Conservation (phyloP, 2,797 vertebrate species). For the Phoxinus dragarum region DNA sequence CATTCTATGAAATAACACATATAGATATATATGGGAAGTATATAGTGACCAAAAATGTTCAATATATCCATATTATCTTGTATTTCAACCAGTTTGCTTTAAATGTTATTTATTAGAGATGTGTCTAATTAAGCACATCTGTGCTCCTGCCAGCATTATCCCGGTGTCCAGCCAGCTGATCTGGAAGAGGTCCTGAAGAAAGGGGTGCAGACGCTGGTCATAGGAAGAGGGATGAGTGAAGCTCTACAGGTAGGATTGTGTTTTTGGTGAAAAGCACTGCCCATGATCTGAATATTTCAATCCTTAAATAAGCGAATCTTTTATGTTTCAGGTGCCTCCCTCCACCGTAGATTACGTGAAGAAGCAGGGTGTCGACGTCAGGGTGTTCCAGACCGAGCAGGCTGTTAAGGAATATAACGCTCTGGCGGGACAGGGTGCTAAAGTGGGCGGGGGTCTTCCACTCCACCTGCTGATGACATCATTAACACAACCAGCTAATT, state of each 20-base stretch:
- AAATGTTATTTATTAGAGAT: not conserved
- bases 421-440: conserved; percentile 81
- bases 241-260: conserved; percentile 85
- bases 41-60: not conserved
- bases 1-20: not conserved
- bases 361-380: conserved; percentile 82
- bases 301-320: not conserved
- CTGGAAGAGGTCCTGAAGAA: conserved; percentile 90
- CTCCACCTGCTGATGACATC: conserved; percentile 86
- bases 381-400: conserved; percentile 87
- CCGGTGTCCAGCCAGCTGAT: conserved; percentile 93
- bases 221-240: conserved; percentile 93
- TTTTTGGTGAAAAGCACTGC: not conserved
- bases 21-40: not conserved
- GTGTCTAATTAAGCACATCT: not conserved
- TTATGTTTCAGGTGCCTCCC: conserved; percentile 80
- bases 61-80: not conserved
- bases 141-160: conserved; percentile 80
- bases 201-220: conserved; percentile 86
- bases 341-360: conserved; percentile 87
- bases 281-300: not conserved
- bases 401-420: conserved; percentile 90
- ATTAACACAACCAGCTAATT: conserved; percentile 6
- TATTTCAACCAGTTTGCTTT: not conserved
- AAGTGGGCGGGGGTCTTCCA: conserved; percentile 94